These are phyloP conservation scores for Scomberomorus guttatus DNA, from an alignment of 2,797 vertebrate genomes.

Conservation along the genomic window DNA sequence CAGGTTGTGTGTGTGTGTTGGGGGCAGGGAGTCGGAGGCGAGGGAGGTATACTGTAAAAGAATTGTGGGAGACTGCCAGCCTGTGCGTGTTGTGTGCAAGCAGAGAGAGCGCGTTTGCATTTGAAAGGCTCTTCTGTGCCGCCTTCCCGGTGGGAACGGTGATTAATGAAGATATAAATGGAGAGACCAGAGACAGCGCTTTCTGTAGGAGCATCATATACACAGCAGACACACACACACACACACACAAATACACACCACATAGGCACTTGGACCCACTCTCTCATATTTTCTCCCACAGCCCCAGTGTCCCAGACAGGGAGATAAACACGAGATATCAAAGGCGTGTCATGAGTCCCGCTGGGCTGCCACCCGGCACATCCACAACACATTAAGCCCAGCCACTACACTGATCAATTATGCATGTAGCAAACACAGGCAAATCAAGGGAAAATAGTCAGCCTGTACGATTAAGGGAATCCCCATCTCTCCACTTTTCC, in stretches of 20 bases:
- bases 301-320: conserved; percentile 66
- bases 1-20: conserved; percentile 47
- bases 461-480: conserved; percentile 58
- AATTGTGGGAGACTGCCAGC: conserved; percentile 56
- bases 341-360: conserved; percentile 69
- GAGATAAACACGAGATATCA: conserved; percentile 76
- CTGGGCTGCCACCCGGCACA: conserved; percentile 62
- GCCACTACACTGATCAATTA: conserved; percentile 71
- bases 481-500: conserved; percentile 57
- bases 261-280: conserved; percentile 42
- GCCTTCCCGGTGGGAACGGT: conserved; percentile 67
- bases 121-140: conserved; percentile 76
- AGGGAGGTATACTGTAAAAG: conserved; percentile 66
- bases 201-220: conserved; percentile 64
- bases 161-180: conserved; percentile 82
- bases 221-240: conserved; percentile 37
- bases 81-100: conserved; percentile 55
- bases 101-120: conserved; percentile 66
- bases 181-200: conserved; percentile 59
- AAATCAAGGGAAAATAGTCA: conserved; percentile 40
- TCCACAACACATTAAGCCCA: conserved; percentile 67
- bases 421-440: conserved; percentile 64
- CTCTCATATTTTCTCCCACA: conserved; percentile 52
- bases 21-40: conserved; percentile 40
- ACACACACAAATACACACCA: conserved; percentile 9